Percentiles rank a stretch among this genome's conserved stretches.
Evolutionary conservation across 1,140 invertebrate genomes (phyloP).

Genomic region (Lordiphosa mommai): DNA sequence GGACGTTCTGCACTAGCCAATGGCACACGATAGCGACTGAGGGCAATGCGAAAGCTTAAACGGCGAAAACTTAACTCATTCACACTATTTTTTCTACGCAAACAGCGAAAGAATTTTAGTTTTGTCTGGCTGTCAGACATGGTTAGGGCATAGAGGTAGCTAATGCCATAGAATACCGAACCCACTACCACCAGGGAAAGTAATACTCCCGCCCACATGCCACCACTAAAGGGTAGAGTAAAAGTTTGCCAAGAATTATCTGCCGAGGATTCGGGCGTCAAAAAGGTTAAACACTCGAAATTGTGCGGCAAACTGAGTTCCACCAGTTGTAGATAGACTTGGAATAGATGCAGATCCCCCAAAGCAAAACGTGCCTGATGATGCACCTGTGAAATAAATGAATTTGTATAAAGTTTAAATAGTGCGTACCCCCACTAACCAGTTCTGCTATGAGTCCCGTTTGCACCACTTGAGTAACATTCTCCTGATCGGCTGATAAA

Average conservation of each 20-base stretch:
- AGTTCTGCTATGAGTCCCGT: conserved; percentile 87
- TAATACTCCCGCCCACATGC: conserved; percentile 71
- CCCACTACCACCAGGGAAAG: conserved; percentile 69
- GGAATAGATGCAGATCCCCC: conserved; percentile 88
- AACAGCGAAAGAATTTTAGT: conserved; percentile 34
- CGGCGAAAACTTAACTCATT: conserved; percentile 16
- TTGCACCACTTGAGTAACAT: conserved; percentile 24
- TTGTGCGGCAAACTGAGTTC: conserved; percentile 90
- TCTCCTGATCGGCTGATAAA: conserved; percentile 82
- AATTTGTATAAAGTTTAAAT: neutral
- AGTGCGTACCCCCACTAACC: conserved; percentile 48
- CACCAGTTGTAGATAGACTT: conserved; percentile 84
- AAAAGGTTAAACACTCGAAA: conserved; percentile 89
- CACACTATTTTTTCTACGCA: conserved; percentile 4
- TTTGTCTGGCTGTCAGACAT: neutral
- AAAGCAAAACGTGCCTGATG: conserved; percentile 87
- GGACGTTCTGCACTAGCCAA: neutral
- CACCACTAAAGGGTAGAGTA: conserved; percentile 85
- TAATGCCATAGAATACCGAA: conserved; percentile 62
- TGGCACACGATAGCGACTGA: conserved; percentile 28
- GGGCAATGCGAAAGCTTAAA: conserved; percentile 44
- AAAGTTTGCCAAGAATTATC: conserved; percentile 92
- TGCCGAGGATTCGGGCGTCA: conserved; percentile 88
- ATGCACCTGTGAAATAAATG: conserved; percentile 42
- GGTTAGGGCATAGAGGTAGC: conserved; percentile 54